Conservation (phyloP, 2,797 vertebrate genomes). For the Gadopsis bispinosus region DNA sequence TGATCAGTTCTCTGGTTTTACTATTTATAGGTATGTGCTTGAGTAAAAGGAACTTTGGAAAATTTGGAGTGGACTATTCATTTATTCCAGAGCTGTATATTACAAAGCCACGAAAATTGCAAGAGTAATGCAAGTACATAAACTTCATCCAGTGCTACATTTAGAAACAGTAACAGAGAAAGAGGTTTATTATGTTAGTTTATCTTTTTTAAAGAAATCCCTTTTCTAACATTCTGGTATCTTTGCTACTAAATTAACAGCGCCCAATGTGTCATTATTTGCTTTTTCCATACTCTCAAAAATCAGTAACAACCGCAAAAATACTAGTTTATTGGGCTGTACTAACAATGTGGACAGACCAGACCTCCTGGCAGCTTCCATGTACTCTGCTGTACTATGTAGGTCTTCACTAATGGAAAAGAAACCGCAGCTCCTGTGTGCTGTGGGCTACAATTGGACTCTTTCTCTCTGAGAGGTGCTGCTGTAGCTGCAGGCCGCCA, state of each 20-base stretch:
- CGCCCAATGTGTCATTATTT: background rate
- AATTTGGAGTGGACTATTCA: too few relatives aligned
- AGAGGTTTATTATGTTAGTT: too few relatives aligned
- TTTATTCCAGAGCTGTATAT: too few relatives aligned
- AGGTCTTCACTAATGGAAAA: slow-evolving; percentile 75
- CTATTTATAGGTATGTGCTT: too few relatives aligned
- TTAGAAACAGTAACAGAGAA: too few relatives aligned
- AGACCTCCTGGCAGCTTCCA: slow-evolving; percentile 40
- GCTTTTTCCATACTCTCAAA: background rate
- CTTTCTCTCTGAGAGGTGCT: slow-evolving; percentile 63
- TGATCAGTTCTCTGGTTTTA: too few relatives aligned
- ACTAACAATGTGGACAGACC: slow-evolving; percentile 40
- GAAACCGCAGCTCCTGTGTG: slow-evolving; percentile 39
- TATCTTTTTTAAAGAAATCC: background rate
- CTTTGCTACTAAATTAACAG: background rate
- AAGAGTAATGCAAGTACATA: too few relatives aligned
- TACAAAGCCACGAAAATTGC: too few relatives aligned
- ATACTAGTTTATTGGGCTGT: slow-evolving; percentile 5
- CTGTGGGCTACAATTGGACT: slow-evolving; percentile 66
- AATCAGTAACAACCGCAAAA: background rate
- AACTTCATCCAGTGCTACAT: too few relatives aligned
- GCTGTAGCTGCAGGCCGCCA: slow-evolving; percentile 70
- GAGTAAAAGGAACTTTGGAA: too few relatives aligned
- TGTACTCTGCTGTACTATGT: slow-evolving; percentile 42
- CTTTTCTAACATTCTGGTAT: background rate